Conservation (phyloP, 2,113 vertebrate species). For the Speoplatyrhinus poulsoni region DNA sequence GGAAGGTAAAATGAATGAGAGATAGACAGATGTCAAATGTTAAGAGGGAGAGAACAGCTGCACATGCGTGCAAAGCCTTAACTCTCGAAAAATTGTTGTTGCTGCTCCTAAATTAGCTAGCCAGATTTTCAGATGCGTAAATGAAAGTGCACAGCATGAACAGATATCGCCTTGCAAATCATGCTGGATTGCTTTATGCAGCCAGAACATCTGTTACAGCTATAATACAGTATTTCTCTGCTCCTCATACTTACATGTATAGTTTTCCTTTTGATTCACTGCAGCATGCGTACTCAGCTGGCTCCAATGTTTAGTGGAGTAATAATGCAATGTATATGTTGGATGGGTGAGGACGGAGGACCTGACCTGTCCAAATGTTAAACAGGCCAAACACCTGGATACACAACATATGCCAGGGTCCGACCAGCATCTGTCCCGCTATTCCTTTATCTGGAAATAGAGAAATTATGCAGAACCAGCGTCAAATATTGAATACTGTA, state of each 20-base stretch:
- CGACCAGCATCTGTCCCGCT: too few species aligned
- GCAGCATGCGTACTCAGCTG: background rate
- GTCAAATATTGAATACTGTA: too few species aligned
- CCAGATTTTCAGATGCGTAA: background rate
- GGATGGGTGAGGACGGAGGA: too few species aligned
- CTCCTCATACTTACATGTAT: background rate
- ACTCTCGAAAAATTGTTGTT: background rate
- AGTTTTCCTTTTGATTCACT: background rate
- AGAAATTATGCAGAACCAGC: too few species aligned
- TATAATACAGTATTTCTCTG: background rate
- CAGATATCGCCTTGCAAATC: background rate
- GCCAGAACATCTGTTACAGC: slow-evolving; percentile 3
- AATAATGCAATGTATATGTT: too few species aligned
- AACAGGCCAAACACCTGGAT: too few species aligned
- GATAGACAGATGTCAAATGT: background rate
- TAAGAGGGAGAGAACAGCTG: background rate
- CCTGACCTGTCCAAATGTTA: too few species aligned
- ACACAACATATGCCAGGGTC: too few species aligned
- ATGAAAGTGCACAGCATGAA: background rate
- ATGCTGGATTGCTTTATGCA: background rate
- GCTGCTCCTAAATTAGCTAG: background rate
- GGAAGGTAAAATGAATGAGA: background rate
- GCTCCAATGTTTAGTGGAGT: too few species aligned
- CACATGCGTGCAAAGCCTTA: background rate
- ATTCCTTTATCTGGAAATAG: too few species aligned